Base-by-base conservation (phyloP, 2,797 vertebrate species). In the Diplodus sargus region DNA sequence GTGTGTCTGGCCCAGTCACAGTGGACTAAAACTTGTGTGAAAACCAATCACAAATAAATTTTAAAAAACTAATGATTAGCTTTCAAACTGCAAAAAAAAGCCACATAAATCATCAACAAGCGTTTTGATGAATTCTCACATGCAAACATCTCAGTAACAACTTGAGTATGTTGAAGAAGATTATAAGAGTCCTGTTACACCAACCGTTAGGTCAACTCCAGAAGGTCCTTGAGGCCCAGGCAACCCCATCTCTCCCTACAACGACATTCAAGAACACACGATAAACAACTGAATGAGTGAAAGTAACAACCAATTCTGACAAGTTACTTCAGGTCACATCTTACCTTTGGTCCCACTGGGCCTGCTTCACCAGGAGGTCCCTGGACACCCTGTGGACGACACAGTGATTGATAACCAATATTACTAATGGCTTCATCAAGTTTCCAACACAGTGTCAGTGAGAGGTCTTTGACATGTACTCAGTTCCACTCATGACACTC, bases 361-460 rank as follows among this genome's bases (percentile, higher is more conserved):
- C 95, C 94, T 9, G 54, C 49, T 52, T 90, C 76, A 6, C 95
- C 95, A 69, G 93, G 85, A 87, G 87, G 70, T 58, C 95, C 95
- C 16, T 65, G 89, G 17, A 85, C 85, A 25, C 95, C 95, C 95
- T 96, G 72, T 48, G 56, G 53, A 89, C 2, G 57, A 87, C 52
- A 89, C 16, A 52, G 47, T 22, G 52, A 68, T 0, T 22, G n/a
- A 54, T 22, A 28, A 13, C 52, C 18, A 8, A 0, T 4, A 49
- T 66, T 16, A 65, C 1, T 52, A 7, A 72, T 47, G 47, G 49
- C 18, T 42, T 42, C 6, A 1, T 61, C 12, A 16, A 42, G 20
- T 28, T 20, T 68, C 64, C 56, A 28, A 17, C 14, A 12, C 4
- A 42, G 47, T 18, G 53, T 62, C 17, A 62, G 12, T 12, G 11